Evolutionary conservation across 92 coral and sea anemone genomes (phyloP).

Genomic region (Phymanthus crucifer): DNA sequence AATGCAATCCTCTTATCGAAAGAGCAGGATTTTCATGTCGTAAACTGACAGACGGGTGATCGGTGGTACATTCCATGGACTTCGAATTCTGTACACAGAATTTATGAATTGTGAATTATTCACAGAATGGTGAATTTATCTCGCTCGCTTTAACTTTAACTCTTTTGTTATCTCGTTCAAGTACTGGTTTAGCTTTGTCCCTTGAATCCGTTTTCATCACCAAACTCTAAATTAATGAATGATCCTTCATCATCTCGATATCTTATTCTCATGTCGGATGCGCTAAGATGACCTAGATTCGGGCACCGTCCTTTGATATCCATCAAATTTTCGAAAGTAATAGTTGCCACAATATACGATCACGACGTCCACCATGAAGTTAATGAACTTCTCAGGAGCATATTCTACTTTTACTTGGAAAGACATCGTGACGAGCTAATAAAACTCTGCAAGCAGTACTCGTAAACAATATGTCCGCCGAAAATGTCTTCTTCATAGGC

Average conservation of each 20-base stretch:
- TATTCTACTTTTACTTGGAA: slow-evolving; percentile 59
- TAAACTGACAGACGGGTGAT: slow-evolving; percentile 5
- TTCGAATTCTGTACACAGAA: background rate
- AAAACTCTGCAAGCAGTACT: background rate
- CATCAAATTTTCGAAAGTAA: slow-evolving; percentile 24
- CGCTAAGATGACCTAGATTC: slow-evolving; percentile 29
- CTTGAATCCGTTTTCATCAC: slow-evolving; percentile 40
- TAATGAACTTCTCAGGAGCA: slow-evolving; percentile 34
- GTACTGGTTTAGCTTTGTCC: slow-evolving; percentile 39
- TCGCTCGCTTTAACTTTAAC: slow-evolving; percentile 47
- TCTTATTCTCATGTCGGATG: slow-evolving; percentile 26
- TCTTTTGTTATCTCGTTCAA: slow-evolving; percentile 41
- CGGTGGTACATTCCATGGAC: background rate
- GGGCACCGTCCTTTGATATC: slow-evolving; percentile 33
- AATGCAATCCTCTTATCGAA: slow-evolving; percentile 9
- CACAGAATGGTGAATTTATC: slow-evolving; percentile 41
- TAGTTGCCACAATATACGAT: slow-evolving; percentile 31
- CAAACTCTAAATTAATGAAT: slow-evolving; percentile 39
- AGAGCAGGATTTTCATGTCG: slow-evolving; percentile 15
- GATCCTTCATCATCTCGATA: slow-evolving; percentile 48
- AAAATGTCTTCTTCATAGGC: background rate
- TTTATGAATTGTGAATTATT: too few species aligned
- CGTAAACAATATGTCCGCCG: background rate
- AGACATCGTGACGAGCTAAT: slow-evolving; percentile 8
- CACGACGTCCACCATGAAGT: slow-evolving; percentile 37